These are phyloP conservation scores for Channallabes apus DNA, from an alignment of 2,797 vertebrate species.

Conservation along the genomic window DNA sequence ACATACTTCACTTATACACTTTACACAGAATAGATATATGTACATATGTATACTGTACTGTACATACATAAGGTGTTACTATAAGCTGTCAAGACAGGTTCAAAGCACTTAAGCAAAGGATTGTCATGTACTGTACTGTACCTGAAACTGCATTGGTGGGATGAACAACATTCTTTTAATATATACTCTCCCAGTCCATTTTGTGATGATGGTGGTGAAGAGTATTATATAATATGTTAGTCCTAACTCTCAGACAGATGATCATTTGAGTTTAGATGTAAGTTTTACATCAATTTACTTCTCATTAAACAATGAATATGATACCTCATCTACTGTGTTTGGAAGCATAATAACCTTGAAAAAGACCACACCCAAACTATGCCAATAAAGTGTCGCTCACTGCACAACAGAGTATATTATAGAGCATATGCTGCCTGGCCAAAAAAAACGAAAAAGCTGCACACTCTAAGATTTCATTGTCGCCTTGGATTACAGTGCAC, in stretches of 20 bases:
- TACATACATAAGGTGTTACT: background rate
- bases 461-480: too few species aligned
- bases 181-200: background rate
- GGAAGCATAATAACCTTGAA: background rate
- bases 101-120: background rate
- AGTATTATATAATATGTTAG: background rate
- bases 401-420: background rate
- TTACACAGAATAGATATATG: background rate
- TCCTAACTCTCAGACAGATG: background rate
- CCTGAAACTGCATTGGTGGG: background rate
- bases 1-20: background rate
- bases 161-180: background rate
- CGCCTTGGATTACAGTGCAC: too few species aligned
- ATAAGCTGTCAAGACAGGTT: background rate
- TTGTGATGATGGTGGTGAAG: background rate
- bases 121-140: too few species aligned
- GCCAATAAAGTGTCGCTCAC: background rate
- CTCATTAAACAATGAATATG: background rate
- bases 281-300: background rate
- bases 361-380: too few species aligned
- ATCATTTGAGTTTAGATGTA: background rate
- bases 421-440: background rate
- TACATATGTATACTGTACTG: background rate
- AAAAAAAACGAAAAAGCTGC: too few species aligned
- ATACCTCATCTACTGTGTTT: background rate